These are phyloP conservation scores for Anthonomus grandis DNA, from an alignment of 1,140 invertebrate genomes.

Conservation along the genomic window DNA sequence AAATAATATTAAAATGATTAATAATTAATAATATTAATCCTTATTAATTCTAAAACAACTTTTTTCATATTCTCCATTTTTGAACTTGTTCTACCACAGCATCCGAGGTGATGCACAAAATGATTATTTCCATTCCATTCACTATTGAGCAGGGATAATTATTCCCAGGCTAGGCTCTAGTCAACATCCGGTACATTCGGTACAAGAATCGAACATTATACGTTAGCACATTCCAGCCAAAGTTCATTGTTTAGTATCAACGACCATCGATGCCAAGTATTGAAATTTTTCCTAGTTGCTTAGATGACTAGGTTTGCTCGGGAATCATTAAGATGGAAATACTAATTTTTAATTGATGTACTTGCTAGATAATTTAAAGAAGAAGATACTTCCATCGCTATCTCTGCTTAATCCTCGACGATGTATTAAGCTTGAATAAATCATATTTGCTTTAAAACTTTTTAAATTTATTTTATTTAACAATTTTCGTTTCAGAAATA, in stretches of 20 bases:
- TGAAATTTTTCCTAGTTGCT: not conserved
- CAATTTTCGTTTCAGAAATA: too few relatives aligned
- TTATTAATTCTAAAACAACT: too few relatives aligned
- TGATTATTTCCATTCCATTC: constrained; percentile 6
- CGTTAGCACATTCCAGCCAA: constrained; percentile 5
- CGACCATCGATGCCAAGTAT: not conserved
- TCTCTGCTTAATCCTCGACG: too few relatives aligned
- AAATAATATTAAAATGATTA: too few relatives aligned
- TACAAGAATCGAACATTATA: constrained; percentile 4
- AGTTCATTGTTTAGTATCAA: constrained; percentile 14
- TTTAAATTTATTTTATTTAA: too few relatives aligned
- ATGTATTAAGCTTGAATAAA: too few relatives aligned
- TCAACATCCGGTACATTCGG: constrained; percentile 11
- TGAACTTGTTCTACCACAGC: too few relatives aligned
- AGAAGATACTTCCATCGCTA: too few relatives aligned
- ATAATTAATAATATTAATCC: too few relatives aligned
- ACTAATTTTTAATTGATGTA: not conserved
- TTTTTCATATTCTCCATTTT: too few relatives aligned
- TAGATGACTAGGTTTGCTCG: not conserved
- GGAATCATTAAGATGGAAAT: not conserved
- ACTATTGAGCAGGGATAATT: constrained; percentile 2
- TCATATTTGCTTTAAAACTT: too few relatives aligned
- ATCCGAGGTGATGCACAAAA: not conserved
- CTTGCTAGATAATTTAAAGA: too few relatives aligned
- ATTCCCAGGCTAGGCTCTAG: constrained; percentile 8